phyloP scores from a whole-genome alignment of 2,888 invertebrate genomes.

The Luperina testacea region DNA sequence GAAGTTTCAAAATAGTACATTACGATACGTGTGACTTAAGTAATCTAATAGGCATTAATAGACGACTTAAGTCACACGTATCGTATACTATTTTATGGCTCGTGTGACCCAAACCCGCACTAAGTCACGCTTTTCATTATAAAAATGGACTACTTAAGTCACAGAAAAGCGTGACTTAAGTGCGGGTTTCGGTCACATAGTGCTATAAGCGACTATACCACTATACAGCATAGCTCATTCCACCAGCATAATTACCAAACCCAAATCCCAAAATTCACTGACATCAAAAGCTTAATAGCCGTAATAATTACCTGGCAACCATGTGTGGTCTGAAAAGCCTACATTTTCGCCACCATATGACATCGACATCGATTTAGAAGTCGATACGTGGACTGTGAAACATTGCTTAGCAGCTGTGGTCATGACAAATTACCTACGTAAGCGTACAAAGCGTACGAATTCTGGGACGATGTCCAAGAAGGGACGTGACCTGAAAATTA shows the following conservation, averaged over 20 bases:
- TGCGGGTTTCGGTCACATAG: neutral
- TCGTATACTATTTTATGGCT: no score
- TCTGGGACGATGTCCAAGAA: slow-evolving; percentile 55
- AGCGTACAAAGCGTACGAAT: slow-evolving; percentile 43
- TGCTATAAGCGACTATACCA: neutral
- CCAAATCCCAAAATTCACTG: slow-evolving; percentile 8
- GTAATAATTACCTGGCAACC: slow-evolving; percentile 42
- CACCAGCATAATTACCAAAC: slow-evolving; percentile 1
- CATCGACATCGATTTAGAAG: slow-evolving; percentile 49
- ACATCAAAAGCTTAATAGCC: slow-evolving; percentile 14
- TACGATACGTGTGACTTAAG: no score
- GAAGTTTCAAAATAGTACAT: neutral
- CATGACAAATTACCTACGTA: slow-evolving; percentile 59
- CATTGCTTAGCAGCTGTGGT: slow-evolving; percentile 58
- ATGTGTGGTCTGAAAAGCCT: slow-evolving; percentile 36
- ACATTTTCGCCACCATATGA: slow-evolving; percentile 39
- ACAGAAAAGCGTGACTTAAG: no score
- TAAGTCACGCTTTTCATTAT: no score
- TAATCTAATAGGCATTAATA: no score
- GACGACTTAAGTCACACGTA: no score
- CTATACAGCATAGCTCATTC: neutral
- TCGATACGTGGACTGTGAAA: slow-evolving; percentile 47
- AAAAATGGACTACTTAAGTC: no score
- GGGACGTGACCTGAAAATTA: slow-evolving; percentile 57
- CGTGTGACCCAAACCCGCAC: no score